phyloP scores from a whole-genome alignment of 23 tunicate genomes.

The Halocynthia roretzi region DNA sequence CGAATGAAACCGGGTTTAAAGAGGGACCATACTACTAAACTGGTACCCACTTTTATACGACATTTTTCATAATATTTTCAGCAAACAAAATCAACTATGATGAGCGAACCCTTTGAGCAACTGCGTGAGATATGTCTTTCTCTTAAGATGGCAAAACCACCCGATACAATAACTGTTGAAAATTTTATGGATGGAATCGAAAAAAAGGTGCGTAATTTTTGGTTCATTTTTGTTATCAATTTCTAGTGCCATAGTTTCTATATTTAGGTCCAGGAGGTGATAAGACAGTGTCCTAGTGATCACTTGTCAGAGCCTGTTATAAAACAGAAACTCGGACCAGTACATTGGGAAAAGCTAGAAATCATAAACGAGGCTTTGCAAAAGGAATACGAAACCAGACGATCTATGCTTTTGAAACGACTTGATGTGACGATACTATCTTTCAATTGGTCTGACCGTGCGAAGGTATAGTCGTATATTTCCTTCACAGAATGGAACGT shows the following conservation, averaged over 20 bases:
- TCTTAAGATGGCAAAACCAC: constrained; percentile 63
- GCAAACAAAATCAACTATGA: no score
- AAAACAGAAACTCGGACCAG: constrained; percentile 53
- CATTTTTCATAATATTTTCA: no score
- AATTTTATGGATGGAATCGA: constrained; percentile 56
- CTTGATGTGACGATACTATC: constrained; percentile 77
- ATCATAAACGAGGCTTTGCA: constrained; percentile 42
- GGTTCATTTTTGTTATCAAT: neutral
- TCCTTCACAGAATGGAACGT: neutral
- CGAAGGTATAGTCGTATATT: constrained; percentile 35
- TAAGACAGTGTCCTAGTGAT: constrained; percentile 15
- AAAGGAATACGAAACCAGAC: constrained; percentile 46
- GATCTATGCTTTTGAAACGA: constrained; percentile 75
- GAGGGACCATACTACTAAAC: no score
- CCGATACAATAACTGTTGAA: constrained; percentile 31
- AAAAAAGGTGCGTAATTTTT: constrained; percentile 30
- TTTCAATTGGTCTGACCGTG: constrained; percentile 82
- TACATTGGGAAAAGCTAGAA: constrained; percentile 64
- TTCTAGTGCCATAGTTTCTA: neutral
- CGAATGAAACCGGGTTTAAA: no score
- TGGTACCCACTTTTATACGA: no score
- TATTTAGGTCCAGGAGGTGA: constrained; percentile 31
- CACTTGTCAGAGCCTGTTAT: constrained; percentile 52
- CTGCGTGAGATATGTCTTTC: constrained; percentile 36
- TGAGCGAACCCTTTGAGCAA: constrained; percentile 28